Base-by-base conservation (phyloP, 2,888 invertebrate genomes). In the Agonopterix alstromeriana region DNA sequence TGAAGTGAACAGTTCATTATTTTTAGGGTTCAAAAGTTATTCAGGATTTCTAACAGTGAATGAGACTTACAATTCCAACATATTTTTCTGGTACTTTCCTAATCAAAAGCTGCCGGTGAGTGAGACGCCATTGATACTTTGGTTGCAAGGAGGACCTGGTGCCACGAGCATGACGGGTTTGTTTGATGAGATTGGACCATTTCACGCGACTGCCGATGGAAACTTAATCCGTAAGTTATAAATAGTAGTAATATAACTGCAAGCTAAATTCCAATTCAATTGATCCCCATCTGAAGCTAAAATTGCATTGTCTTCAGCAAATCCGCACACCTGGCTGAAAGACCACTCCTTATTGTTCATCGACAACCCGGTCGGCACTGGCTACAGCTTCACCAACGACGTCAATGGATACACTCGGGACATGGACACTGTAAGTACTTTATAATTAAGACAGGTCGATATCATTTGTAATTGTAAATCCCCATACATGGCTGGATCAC, bases 111-210 rank as follows among this genome's bases (percentile, higher is more conserved):
- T 87, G 61, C 79, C 82, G 0, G 70, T 77, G 17, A 72, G 69
- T 35, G 72, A 77, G 35, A 82, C 72, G 11, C 97, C 97, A 0
- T 86, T 96, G 65, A 89, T 96, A 8, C 91, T 97, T 53, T 97
- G 97, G 97, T 83, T 97, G n/a, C 94, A 97, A 90, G 97, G 97
- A 7, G 97, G 97, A 0, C 97, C 97, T 0, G 97, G 92, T 0
- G 93, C 91, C 0, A 94, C 94, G 0, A 93, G 94, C 47, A 47
- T 87, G 62, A 70, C 67, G 0, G 88, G 85, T 1, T 60, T 88
- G 3, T 87, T 88, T 45, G 78, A 84, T 27, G 86, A 87, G 59
- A 67, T 86, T n/a, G 87, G 87, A 3, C 87, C 87, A 0, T 76
- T 86, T 48, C 67, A 57, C 52, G 55, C 60, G 4, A 44, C 49